These are phyloP conservation scores for Gila robusta DNA, from an alignment of 2,797 vertebrate genomes.

Conservation along the genomic window DNA sequence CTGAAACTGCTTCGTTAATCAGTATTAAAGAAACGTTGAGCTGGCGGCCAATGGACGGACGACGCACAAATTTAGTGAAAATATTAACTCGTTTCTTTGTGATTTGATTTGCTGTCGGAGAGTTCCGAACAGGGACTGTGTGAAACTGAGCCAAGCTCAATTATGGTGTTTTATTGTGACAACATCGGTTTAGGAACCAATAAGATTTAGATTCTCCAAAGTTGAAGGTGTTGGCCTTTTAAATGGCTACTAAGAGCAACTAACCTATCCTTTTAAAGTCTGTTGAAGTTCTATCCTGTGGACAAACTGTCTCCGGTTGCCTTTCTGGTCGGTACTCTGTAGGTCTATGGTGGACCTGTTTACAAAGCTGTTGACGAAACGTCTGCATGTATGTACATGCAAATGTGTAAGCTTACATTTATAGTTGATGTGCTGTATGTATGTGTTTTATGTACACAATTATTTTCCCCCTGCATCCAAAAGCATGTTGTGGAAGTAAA, in stretches of 20 bases:
- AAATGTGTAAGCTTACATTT: slow-evolving; percentile 78
- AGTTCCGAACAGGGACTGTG: slow-evolving; percentile 11
- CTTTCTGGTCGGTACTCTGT: slow-evolving; percentile 72
- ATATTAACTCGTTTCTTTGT: background rate
- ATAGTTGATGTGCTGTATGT: slow-evolving; percentile 79
- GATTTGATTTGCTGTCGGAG: slow-evolving; percentile 22
- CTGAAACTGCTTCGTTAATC: slow-evolving; percentile 45
- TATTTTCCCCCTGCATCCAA: slow-evolving; percentile 67
- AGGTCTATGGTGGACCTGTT: slow-evolving; percentile 67
- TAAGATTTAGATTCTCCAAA: slow-evolving; percentile 20
- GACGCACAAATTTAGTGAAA: background rate
- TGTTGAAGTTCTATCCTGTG: slow-evolving; percentile 66
- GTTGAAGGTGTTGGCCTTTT: slow-evolving; percentile 11
- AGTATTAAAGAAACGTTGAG: slow-evolving; percentile 49
- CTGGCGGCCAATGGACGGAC: background rate
- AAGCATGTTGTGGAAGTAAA: slow-evolving; percentile 76
- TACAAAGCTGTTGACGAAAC: slow-evolving; percentile 66
- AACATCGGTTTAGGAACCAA: slow-evolving; percentile 1
- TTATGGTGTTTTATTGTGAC: background rate
- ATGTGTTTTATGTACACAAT: slow-evolving; percentile 80
- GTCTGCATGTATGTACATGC: slow-evolving; percentile 72
- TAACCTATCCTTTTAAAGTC: slow-evolving; percentile 15
- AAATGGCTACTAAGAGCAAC: slow-evolving; percentile 13
- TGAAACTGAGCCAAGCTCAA: slow-evolving; percentile 25
- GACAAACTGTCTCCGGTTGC: slow-evolving; percentile 69